These are phyloP conservation scores for Garra rufa DNA, from an alignment of 2,113 vertebrate species.

Conservation along the genomic window DNA sequence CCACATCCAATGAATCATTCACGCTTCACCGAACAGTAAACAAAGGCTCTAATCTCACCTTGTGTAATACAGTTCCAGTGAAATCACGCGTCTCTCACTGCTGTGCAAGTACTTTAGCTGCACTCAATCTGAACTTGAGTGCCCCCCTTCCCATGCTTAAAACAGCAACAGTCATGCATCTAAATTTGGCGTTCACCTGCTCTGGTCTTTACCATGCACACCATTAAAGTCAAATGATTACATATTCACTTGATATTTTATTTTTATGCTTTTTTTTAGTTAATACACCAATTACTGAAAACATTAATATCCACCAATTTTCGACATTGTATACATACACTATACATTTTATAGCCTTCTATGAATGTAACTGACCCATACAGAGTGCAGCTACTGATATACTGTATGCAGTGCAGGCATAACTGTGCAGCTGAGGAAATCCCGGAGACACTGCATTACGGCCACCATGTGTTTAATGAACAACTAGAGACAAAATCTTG, in stretches of 20 bases:
- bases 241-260: slow-evolving; percentile 17
- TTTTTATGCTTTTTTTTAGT: too few relatives aligned
- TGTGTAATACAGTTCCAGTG: slow-evolving; percentile 51
- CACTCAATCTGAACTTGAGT: slow-evolving; percentile 23
- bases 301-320: background rate
- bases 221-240: slow-evolving; percentile 11
- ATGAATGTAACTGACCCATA: background rate
- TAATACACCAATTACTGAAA: background rate
- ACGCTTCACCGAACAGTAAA: slow-evolving; percentile 61
- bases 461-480: background rate
- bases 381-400: slow-evolving; percentile 12
- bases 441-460: background rate
- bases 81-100: slow-evolving; percentile 43
- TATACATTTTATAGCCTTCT: background rate
- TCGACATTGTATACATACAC: background rate
- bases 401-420: background rate
- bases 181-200: slow-evolving; percentile 57
- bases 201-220: slow-evolving; percentile 28
- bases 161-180: slow-evolving; percentile 30
- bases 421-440: slow-evolving; percentile 7
- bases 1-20: slow-evolving; percentile 11
- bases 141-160: slow-evolving; percentile 1
- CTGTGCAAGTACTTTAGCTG: slow-evolving; percentile 45
- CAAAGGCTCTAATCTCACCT: slow-evolving; percentile 55
- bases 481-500: background rate